Evolutionary conservation across 2,888 invertebrate species (phyloP).

Genomic region (Polydesmus complanatus): DNA sequence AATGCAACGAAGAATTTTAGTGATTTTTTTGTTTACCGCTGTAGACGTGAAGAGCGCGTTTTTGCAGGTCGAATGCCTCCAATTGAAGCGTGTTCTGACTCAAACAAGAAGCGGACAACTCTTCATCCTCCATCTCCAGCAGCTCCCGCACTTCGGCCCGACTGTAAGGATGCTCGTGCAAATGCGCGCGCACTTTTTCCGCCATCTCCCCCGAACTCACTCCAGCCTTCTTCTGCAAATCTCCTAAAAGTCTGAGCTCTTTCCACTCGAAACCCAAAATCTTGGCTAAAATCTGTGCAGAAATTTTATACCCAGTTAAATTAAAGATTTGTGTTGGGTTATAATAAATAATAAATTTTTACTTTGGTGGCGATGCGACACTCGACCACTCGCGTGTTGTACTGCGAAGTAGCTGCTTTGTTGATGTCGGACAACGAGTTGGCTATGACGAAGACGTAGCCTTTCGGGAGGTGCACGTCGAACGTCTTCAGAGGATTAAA

Average conservation of each 20-base stretch:
- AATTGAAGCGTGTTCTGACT: conserved; percentile 48
- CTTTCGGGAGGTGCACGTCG: conserved; percentile 63
- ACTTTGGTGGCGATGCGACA: conserved; percentile 83
- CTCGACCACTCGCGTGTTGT: conserved; percentile 85
- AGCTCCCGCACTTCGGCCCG: conserved; percentile 46
- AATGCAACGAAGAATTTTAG: too few species aligned
- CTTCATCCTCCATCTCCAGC: conserved; percentile 36
- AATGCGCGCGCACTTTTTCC: conserved; percentile 44
- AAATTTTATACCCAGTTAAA: not conserved
- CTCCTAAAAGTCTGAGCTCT: conserved; percentile 50
- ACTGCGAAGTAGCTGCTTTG: conserved; percentile 82
- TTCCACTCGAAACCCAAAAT: conserved; percentile 46
- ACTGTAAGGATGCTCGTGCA: conserved; percentile 53
- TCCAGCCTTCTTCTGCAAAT: conserved; percentile 53
- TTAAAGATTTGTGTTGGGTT: not conserved
- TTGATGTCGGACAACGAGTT: conserved; percentile 78
- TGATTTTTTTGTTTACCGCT: conserved; percentile 23
- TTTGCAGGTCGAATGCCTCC: conserved; percentile 56
- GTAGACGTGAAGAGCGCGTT: conserved; percentile 80
- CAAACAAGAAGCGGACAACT: conserved; percentile 51
- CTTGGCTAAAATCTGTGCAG: conserved; percentile 51
- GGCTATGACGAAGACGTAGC: conserved; percentile 80
- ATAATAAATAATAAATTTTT: conserved; percentile 15
- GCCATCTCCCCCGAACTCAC: conserved; percentile 54
- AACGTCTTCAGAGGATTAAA: conserved; percentile 72